Conservation (phyloP, 2,113 vertebrate genomes). For the Leptobrachium leishanense region DNA sequence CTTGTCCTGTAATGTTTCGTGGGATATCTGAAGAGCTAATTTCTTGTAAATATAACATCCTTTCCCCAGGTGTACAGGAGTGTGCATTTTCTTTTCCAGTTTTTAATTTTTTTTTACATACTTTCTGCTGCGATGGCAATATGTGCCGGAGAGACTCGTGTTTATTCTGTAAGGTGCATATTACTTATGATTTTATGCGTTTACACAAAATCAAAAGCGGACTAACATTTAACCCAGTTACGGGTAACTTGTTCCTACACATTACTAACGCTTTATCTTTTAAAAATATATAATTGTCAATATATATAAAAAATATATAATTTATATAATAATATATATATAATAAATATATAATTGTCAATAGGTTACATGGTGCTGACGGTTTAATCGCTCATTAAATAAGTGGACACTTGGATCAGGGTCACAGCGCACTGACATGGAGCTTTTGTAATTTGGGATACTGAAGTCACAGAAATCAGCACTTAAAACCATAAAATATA, state of each 20-base stretch:
- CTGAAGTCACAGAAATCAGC: no score
- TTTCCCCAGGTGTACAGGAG: slow-evolving; percentile 2
- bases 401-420: no score
- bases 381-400: no score
- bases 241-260: no score
- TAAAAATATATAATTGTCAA: no score
- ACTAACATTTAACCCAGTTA: background rate
- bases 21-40: slow-evolving; percentile 27
- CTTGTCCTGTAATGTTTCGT: slow-evolving; percentile 44
- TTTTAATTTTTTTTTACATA: background rate
- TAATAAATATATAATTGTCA: no score
- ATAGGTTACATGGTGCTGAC: no score
- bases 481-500: no score
- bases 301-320: no score
- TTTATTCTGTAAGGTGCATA: background rate
- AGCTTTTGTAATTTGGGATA: no score
- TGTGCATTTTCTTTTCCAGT: slow-evolving; percentile 16
- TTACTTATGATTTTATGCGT: background rate
- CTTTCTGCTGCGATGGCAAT: background rate
- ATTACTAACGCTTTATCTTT: background rate
- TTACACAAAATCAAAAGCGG: background rate
- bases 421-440: no score
- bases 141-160: background rate
- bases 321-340: no score
- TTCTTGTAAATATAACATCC: slow-evolving; percentile 31